These are phyloP conservation scores for Drosophila nasuta DNA, from an alignment of 1,140 invertebrate species.

Conservation along the genomic window DNA sequence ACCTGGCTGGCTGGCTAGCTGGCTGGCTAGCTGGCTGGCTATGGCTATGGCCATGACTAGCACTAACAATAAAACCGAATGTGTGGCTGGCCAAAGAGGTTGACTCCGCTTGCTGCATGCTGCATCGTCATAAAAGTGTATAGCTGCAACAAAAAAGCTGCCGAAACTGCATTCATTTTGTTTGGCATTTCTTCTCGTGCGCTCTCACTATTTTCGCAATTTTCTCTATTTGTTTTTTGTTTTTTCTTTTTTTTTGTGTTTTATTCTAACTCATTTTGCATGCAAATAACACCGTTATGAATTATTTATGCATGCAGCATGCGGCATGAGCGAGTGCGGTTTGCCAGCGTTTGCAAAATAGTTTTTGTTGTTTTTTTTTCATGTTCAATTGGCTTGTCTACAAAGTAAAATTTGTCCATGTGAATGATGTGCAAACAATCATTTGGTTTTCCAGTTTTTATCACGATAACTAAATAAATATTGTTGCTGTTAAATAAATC, in stretches of 20 bases:
- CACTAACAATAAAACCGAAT: constrained; percentile 77
- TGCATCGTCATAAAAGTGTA: constrained; percentile 37
- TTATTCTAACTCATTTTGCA: constrained; percentile 77
- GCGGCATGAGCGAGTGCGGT: constrained; percentile 57
- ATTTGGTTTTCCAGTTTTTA: constrained; percentile 29
- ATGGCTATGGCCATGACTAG: constrained; percentile 28
- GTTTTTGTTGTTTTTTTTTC: constrained; percentile 49
- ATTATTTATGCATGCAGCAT: constrained; percentile 77
- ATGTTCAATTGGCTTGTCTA: constrained; percentile 51
- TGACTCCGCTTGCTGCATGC: constrained; percentile 17
- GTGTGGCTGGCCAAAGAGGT: constrained; percentile 47
- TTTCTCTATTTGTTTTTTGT: constrained; percentile 19
- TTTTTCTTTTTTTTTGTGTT: constrained; percentile 16
- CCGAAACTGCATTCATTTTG: constrained; percentile 72
- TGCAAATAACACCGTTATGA: constrained; percentile 81
- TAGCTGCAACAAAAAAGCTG: constrained; percentile 51
- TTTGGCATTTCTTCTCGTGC: constrained; percentile 48
- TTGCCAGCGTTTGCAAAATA: constrained; percentile 64
- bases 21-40: too few relatives aligned
- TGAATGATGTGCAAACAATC: constrained; percentile 70
- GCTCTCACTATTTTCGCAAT: constrained; percentile 1
- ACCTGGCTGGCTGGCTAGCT: too few relatives aligned
- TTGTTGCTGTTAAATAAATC: constrained; percentile 59
- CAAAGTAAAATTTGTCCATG: constrained; percentile 63
- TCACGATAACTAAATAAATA: constrained; percentile 36